A percentile compares a stretch with the other conserved stretches of the same genome.
Conservation (phyloP, 1,140 invertebrate genomes). For the Panagrolaimus sp. region DNA sequence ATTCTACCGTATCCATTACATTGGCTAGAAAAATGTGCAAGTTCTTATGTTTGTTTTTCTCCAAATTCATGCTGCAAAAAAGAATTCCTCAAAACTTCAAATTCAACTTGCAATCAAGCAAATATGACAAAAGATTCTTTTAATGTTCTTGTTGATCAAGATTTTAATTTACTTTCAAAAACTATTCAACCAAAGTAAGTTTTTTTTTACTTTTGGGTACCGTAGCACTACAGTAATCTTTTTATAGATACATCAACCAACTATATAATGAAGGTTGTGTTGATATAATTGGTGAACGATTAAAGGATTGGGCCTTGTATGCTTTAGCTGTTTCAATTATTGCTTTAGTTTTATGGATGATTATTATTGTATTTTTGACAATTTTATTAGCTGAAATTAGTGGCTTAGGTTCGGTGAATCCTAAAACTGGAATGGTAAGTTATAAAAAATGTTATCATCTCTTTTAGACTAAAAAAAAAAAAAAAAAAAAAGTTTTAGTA, state of each 20-base stretch:
- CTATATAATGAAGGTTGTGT: background rate
- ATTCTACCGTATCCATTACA: background rate
- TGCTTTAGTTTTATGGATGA: background rate
- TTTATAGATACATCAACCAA: background rate
- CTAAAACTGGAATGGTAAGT: background rate
- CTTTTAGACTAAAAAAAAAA: too few relatives aligned
- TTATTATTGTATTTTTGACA: background rate
- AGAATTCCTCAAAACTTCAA: background rate
- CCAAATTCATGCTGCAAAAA: background rate
- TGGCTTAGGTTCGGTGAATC: background rate
- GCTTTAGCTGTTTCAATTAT: background rate
- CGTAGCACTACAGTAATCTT: background rate
- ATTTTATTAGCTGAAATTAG: background rate
- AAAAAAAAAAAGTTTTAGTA: background rate
- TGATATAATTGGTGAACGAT: background rate
- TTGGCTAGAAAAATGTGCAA: background rate
- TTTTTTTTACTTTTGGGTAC: too few relatives aligned
- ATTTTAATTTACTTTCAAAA: background rate
- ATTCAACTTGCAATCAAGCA: constrained; percentile 1
- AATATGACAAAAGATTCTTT: background rate
- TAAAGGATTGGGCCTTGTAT: background rate
- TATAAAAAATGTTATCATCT: background rate
- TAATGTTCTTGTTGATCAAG: background rate
- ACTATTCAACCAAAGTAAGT: background rate
- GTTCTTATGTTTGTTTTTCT: background rate